A percentile compares a stretch with the other conserved stretches of the same genome.
Evolutionary conservation across 2,113 vertebrate genomes (phyloP).

Genomic region (Thamnophis sirtalis): DNA sequence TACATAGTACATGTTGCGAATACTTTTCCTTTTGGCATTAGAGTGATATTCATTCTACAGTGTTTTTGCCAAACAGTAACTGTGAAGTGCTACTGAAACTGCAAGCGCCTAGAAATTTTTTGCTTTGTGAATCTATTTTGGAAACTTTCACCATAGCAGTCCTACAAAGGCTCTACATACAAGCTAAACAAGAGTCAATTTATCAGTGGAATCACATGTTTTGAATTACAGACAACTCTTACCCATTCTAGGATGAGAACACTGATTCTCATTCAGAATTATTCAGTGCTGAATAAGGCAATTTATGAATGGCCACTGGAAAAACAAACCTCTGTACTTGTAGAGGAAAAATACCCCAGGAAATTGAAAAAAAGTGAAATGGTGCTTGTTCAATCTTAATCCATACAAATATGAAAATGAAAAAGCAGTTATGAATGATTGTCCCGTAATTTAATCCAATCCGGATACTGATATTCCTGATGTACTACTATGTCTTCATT

Average conservation of each 20-base stretch:
- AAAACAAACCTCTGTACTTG: background rate
- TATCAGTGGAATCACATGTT: slow-evolving; percentile 13
- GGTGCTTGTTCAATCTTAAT: background rate
- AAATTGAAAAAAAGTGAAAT: slow-evolving; percentile 1
- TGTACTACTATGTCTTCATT: background rate
- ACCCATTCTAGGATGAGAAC: background rate
- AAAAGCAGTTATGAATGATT: background rate
- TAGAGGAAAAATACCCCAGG: slow-evolving; percentile 10
- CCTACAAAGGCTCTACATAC: slow-evolving; percentile 1
- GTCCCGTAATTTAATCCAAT: background rate
- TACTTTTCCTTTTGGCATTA: background rate
- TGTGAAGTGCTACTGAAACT: background rate
- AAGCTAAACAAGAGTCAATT: slow-evolving; percentile 11
- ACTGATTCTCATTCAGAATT: slow-evolving; percentile 7
- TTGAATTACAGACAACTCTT: slow-evolving; percentile 17
- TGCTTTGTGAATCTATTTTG: background rate
- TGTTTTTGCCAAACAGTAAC: background rate
- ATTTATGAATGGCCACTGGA: slow-evolving; percentile 11
- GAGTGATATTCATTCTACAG: background rate
- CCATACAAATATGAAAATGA: background rate
- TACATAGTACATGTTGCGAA: background rate
- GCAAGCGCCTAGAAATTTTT: background rate
- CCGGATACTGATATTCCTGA: background rate
- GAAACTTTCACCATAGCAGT: background rate
- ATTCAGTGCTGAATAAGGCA: background rate